Base-by-base conservation (phyloP, 2,797 vertebrate genomes). In the Caiman crocodilus region DNA sequence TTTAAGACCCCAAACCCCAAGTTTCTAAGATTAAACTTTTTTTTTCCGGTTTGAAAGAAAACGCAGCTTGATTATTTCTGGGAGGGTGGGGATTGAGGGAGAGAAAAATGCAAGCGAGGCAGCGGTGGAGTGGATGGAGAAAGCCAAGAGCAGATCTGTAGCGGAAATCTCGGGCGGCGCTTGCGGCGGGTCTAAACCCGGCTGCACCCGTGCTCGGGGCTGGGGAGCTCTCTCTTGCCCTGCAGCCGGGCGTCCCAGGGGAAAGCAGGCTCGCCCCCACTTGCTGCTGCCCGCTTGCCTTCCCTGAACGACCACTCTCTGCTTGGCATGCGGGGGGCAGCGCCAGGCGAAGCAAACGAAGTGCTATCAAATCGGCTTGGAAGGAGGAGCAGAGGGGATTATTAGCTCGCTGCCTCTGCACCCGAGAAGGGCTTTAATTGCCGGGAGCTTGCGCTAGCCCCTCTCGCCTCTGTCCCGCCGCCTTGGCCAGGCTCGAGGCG, bases 401-500 rank as follows among this genome's bases (percentile, higher is more conserved):
- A 5, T 77, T 11, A 50, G 42, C 42, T 50, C 0, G 85, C 14
- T 26, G 55, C 9, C 1, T 5, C 0, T 20, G 15, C 59, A 1
- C 20, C 18, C n/a, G 88, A n/a, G 73, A 6, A n/a, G n/a, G 57
- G 26, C 64, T 23, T 10, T 7, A 21, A 23, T 14, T 5, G 56
- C 0, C 42, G 30, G 20, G 18, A 59, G 80, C 5, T 50, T 11
- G 42, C 42, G 10, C 42, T 9, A 50, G 42, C 42, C 42, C 42
- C 42, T 50, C 42, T 50, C 42, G 42, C 42, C 42, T 50, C 42
- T 50, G 42, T 50, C 42, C 42, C 10, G 42, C 21, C 3, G 12
- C 67, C 89, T 94, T 96, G 96, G 93, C 92, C 90, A 90, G 93
- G 96, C 95, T 97, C 89, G 81, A 82, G 90, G 98, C 97, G 97